Percentiles rank a stretch among this genome's conserved stretches.
Conservation (phyloP, 1,140 invertebrate species). For the Amyelois transitella region DNA sequence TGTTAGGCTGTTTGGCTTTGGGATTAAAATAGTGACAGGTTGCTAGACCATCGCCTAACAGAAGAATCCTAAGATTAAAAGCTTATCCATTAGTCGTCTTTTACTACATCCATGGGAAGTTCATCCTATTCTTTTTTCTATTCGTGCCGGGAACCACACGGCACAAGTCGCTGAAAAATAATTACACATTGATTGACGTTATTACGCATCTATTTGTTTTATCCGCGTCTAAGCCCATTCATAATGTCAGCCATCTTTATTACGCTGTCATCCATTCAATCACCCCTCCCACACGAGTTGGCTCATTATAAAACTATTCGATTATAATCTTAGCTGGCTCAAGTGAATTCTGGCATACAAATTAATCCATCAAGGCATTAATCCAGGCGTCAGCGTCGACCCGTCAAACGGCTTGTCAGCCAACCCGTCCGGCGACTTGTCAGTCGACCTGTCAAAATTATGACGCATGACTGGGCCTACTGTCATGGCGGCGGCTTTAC, state of each 20-base stretch:
- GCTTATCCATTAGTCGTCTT: too few species aligned
- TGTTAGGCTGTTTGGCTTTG: too few species aligned
- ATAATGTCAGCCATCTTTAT: background rate
- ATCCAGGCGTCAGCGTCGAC: conserved; percentile 37
- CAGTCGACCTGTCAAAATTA: conserved; percentile 53
- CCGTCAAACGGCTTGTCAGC: conserved; percentile 27
- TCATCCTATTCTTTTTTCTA: too few species aligned
- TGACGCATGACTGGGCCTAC: conserved; percentile 58
- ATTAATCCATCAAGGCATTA: conserved; percentile 64
- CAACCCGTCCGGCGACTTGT: conserved; percentile 35
- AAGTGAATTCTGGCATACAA: conserved; percentile 37
- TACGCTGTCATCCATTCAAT: background rate
- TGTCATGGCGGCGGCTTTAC: conserved; percentile 28
- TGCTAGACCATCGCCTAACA: too few species aligned
- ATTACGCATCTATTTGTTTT: background rate
- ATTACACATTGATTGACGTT: background rate
- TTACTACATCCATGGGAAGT: too few species aligned
- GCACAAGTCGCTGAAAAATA: too few species aligned
- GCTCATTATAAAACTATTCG: conserved; percentile 29
- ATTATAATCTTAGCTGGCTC: conserved; percentile 20
- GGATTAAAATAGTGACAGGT: too few species aligned
- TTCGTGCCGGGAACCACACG: too few species aligned
- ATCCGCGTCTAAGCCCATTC: background rate
- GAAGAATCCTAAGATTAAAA: too few species aligned
- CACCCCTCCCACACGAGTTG: background rate